Base-by-base conservation (phyloP, 2,113 vertebrate genomes). In the Cyprinus carpio region DNA sequence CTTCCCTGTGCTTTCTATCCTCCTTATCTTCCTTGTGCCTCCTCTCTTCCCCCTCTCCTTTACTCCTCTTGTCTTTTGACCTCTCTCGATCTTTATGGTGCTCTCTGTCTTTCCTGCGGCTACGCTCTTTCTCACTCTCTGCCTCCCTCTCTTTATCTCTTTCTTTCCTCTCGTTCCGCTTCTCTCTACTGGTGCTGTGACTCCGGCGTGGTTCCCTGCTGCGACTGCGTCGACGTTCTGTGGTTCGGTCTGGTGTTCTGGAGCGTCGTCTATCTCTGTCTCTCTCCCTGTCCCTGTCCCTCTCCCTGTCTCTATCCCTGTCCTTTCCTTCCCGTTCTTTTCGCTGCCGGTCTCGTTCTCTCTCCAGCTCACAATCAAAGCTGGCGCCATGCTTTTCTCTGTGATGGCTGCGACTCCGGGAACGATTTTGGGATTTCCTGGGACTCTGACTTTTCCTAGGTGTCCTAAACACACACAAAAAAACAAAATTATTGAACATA, bases 301-400 rank as follows among this genome's bases (percentile, higher is more conserved):
- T 12, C 0, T 84, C 82, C 11, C 60, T 64, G 12, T 96, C 96
- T 81, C 85, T 58, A 18, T 90, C 87, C 49, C 87, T 31, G 18
- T 96, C 96, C 89, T 96, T 96, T 56, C 94, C 94, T 86, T 97
- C 97, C 1, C 95, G 94, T 86, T 99, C 98, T 86, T 98, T 94
- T 89, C 95, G 95, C 86, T 99, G 98, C 0, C 98, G 95, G 89
- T 99, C 98, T 15, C 97, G 93, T 86, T 99, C 98, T 91, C 97
- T 95, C 90, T 99, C 98, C 88, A 99, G 93, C 86, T 99, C 98
- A 82, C 96, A 95, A 71, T 99, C 98, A 71, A 99, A 99, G 91
- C 96, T 99, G 88, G 96, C 96, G 16, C 97, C 96, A 0, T 95
- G 97, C 27, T 95, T 94, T 18, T 99, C 97, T 67, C 92, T 94